Percentiles rank a stretch among this genome's conserved stretches.
These are phyloP conservation scores for Lasioglossum pauxillum DNA, from an alignment of 2,888 invertebrate species.

Conservation along the genomic window DNA sequence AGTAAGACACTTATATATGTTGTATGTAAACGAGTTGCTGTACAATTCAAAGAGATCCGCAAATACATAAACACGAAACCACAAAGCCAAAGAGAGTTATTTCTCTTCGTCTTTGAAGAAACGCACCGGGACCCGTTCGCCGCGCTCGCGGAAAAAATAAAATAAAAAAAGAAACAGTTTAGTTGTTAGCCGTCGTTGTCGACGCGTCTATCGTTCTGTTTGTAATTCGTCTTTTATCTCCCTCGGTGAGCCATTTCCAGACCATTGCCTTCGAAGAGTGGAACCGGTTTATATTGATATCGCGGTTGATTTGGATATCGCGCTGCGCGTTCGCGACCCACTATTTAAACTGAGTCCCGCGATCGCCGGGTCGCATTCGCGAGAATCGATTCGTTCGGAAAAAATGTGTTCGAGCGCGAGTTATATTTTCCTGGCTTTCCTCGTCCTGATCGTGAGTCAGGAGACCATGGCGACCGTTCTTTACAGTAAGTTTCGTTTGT, in stretches of 20 bases:
- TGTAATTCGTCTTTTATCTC: constrained; percentile 26
- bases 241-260: constrained; percentile 31
- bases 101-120: not conserved
- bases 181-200: not conserved
- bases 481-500: constrained; percentile 19
- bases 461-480: not conserved
- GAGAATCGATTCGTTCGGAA: constrained; percentile 1
- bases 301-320: constrained; percentile 37
- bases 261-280: constrained; percentile 26
- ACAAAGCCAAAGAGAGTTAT: constrained; percentile 23
- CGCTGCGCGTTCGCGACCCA: not conserved
- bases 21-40: constrained; percentile 76
- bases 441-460: not conserved
- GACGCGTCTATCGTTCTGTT: not conserved
- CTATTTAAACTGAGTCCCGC: constrained; percentile 39
- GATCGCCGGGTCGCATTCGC: constrained; percentile 22
- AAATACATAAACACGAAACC: constrained; percentile 67
- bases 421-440: constrained; percentile 4
- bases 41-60: constrained; percentile 70
- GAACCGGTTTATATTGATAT: constrained; percentile 55
- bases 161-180: not conserved
- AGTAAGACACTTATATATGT: constrained; percentile 72
- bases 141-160: not conserved
- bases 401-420: constrained; percentile 19
- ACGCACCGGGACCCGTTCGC: not conserved